Conservation (phyloP, 1,140 invertebrate genomes). For the Drosophila melanica region DNA sequence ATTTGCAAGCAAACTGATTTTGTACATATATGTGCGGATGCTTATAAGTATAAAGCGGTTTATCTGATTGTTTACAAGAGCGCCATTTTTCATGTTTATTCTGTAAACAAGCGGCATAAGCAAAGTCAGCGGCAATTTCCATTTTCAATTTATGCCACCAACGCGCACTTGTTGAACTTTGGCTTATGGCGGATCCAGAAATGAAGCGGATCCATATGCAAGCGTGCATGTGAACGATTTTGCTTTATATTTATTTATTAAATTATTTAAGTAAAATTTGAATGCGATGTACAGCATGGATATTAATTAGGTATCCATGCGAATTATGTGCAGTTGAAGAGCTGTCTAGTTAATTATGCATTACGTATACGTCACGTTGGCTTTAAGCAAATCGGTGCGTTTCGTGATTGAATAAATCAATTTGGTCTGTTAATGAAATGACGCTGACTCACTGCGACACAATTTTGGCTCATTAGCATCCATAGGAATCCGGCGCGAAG, state of each 20-base stretch:
- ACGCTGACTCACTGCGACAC: conserved; percentile 34
- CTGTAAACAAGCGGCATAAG: conserved; percentile 54
- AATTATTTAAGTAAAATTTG: conserved; percentile 65
- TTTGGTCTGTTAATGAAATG: conserved; percentile 58
- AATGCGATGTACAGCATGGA: conserved; percentile 51
- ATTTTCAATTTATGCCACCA: conserved; percentile 54
- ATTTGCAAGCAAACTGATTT: conserved; percentile 25
- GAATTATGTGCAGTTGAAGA: conserved; percentile 12
- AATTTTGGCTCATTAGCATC: conserved; percentile 58
- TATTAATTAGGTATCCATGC: conserved; percentile 55
- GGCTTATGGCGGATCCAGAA: conserved; percentile 16
- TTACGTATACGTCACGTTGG: conserved; percentile 47
- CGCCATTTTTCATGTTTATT: conserved; percentile 67
- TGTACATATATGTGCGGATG: conserved; percentile 15
- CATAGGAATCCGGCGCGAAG: conserved; percentile 13
- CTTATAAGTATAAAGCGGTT: conserved; percentile 57
- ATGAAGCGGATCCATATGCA: conserved; percentile 39
- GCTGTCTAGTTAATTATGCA: conserved; percentile 52
- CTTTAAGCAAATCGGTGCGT: conserved; percentile 5
- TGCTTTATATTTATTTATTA: conserved; percentile 37
- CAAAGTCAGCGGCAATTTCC: conserved; percentile 59
- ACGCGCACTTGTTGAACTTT: conserved; percentile 67
- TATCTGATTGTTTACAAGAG: conserved; percentile 73
- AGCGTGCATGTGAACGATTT: conserved; percentile 16
- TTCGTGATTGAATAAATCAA: conserved; percentile 52